Evolutionary conservation across 1,140 invertebrate genomes (phyloP).

Genomic region (Leptoteleia sp.): DNA sequence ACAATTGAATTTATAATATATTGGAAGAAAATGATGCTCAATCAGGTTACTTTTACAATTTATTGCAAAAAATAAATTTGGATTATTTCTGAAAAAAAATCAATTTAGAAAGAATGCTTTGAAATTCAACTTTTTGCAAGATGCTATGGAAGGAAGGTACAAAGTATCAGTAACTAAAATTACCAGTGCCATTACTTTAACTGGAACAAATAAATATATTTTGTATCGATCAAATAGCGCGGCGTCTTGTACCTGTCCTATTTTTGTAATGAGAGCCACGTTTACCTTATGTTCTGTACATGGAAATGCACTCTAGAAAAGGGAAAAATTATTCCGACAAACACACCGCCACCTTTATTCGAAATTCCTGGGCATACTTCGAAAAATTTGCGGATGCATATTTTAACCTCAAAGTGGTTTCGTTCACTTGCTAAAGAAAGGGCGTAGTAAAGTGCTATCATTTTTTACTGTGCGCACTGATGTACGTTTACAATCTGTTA

Average conservation of each 20-base stretch:
- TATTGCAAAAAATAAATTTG: too few relatives aligned
- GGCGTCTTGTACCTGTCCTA: constrained; percentile 30
- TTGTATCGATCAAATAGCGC: constrained; percentile 38
- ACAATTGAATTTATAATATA: too few relatives aligned
- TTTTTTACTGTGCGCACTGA: constrained; percentile 69
- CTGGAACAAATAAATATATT: constrained; percentile 33
- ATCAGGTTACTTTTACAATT: too few relatives aligned
- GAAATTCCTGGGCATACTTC: constrained; percentile 60
- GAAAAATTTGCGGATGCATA: constrained; percentile 71
- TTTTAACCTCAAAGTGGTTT: constrained; percentile 71
- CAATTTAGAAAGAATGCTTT: too few relatives aligned
- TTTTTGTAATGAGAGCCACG: constrained; percentile 57
- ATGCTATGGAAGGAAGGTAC: too few relatives aligned
- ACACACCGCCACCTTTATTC: constrained; percentile 55
- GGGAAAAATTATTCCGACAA: constrained; percentile 61
- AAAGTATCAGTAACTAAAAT: not conserved
- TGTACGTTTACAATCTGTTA: constrained; percentile 63
- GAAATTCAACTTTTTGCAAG: too few relatives aligned
- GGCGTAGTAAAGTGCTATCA: constrained; percentile 62
- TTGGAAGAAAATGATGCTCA: too few relatives aligned
- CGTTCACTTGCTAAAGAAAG: constrained; percentile 59
- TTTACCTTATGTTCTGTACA: constrained; percentile 64
- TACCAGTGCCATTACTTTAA: constrained; percentile 1
- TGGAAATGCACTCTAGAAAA: constrained; percentile 68
- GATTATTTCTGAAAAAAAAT: too few relatives aligned